These are phyloP conservation scores for Scyliorhinus canicula DNA, from an alignment of 2,797 vertebrate genomes.

Conservation along the genomic window DNA sequence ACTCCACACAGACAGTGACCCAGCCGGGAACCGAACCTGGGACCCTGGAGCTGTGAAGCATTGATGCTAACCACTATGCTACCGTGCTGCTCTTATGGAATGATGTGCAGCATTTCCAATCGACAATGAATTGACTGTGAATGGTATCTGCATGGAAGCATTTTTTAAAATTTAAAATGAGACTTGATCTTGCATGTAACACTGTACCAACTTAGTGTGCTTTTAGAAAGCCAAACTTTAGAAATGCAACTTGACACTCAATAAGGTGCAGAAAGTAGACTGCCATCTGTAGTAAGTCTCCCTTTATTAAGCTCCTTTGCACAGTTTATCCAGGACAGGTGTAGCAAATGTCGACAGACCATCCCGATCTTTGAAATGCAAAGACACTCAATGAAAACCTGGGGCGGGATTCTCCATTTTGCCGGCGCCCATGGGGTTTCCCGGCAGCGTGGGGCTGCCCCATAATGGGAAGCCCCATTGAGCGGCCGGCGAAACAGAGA, in stretches of 20 bases:
- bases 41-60: no score
- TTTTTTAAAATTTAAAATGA: neutral
- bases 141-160: neutral
- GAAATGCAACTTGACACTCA: neutral
- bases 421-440: no score
- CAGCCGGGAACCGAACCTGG: no score
- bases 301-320: neutral
- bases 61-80: no score
- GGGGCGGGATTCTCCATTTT: no score
- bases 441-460: no score
- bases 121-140: neutral
- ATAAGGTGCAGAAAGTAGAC: neutral
- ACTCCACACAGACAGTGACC: no score
- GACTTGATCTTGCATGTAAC: neutral
- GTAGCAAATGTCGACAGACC: neutral
- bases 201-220: neutral
- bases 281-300: neutral
- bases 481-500: no score
- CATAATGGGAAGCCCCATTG: no score
- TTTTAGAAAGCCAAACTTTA: neutral
- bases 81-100: no score
- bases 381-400: neutral
- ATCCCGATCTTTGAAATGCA: neutral
- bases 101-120: no score
- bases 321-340: neutral